phyloP scores from a whole-genome alignment of 2,113 vertebrate species.

The Esox niger region DNA sequence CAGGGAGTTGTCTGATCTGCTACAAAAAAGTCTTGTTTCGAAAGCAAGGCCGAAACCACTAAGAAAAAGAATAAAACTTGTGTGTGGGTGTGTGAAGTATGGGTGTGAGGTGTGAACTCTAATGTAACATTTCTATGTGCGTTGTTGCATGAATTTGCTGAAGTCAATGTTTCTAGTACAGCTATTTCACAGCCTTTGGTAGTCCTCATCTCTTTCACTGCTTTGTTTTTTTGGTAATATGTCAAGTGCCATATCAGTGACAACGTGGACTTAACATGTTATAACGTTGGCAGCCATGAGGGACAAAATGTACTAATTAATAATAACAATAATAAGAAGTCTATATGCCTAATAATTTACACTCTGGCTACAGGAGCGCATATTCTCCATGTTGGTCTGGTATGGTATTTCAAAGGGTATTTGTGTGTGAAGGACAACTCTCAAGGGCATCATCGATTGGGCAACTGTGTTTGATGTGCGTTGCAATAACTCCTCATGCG shows the following conservation, averaged over 20 bases:
- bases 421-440: constrained; percentile 33
- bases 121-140: constrained; percentile 62
- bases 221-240: constrained; percentile 53
- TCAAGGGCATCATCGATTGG: constrained; percentile 55
- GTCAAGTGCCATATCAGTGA: constrained; percentile 52
- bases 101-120: constrained; percentile 45
- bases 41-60: constrained; percentile 55
- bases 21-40: constrained; percentile 66
- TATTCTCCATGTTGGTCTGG: no score
- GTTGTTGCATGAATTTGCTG: constrained; percentile 73
- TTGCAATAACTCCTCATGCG: constrained; percentile 88
- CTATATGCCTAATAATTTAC: no score
- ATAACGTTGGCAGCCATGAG: constrained; percentile 42
- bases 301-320: constrained; percentile 35
- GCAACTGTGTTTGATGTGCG: constrained; percentile 81
- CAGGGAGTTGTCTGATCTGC: constrained; percentile 75
- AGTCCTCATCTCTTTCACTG: constrained; percentile 53
- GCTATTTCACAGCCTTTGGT: constrained; percentile 44
- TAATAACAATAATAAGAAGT: no score
- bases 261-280: constrained; percentile 41
- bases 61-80: constrained; percentile 26
- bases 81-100: neutral
- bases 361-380: no score
- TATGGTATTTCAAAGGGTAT: no score
- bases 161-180: constrained; percentile 58